Conservation (phyloP, 1,140 invertebrate genomes). For the Eciton burchellii region DNA sequence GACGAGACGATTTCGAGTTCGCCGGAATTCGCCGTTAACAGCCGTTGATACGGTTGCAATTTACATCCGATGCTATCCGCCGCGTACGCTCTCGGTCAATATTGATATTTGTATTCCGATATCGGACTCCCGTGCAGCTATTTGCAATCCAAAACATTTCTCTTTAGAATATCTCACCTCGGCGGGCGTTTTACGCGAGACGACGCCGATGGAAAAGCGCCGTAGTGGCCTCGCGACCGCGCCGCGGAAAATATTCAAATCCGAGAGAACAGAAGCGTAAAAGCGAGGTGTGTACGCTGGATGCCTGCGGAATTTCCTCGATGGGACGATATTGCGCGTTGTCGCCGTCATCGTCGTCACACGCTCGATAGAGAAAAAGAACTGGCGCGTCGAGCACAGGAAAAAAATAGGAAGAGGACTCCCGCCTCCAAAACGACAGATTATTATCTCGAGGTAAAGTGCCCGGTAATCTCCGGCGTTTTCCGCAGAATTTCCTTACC, state of each 20-base stretch:
- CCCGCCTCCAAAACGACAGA: slow-evolving; percentile 20
- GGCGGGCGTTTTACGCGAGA: slow-evolving; percentile 6
- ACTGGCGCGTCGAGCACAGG: slow-evolving; percentile 13
- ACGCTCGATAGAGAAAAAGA: slow-evolving; percentile 9
- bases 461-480: slow-evolving; percentile 32
- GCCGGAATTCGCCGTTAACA: not conserved
- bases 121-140: slow-evolving; percentile 31
- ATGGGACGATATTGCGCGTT: slow-evolving; percentile 35
- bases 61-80: slow-evolving; percentile 8
- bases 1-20: not conserved
- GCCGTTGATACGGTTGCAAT: not conserved
- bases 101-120: slow-evolving; percentile 37
- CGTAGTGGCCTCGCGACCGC: not conserved
- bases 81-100: slow-evolving; percentile 33
- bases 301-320: slow-evolving; percentile 15
- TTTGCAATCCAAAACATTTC: slow-evolving; percentile 50
- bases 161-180: slow-evolving; percentile 42
- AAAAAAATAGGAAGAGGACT: slow-evolving; percentile 38
- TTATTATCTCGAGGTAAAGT: slow-evolving; percentile 47
- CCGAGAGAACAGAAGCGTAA: not conserved
- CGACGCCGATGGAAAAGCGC: not conserved
- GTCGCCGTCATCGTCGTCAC: not conserved
- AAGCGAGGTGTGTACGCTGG: too few relatives aligned
- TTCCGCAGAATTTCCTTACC: slow-evolving; percentile 30
- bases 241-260: slow-evolving; percentile 25